phyloP scores from a whole-genome alignment of 2,113 vertebrate genomes.

The Crypturellus undulatus region DNA sequence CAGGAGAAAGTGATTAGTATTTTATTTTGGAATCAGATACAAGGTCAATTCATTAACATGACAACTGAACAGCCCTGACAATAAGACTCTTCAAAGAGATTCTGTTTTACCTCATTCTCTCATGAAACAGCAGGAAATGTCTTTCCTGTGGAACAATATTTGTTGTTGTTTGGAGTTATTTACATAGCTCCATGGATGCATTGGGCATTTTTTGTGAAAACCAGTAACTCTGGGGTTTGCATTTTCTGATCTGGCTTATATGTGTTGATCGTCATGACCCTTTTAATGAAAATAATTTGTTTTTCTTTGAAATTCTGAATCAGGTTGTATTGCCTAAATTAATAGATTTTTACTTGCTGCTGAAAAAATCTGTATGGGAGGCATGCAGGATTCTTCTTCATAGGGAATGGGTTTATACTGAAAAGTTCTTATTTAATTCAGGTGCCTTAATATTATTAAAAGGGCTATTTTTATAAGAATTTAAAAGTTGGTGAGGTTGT shows the following conservation, averaged over 20 bases:
- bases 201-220: background rate
- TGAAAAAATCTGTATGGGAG: background rate
- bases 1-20: background rate
- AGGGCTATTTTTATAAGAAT: background rate
- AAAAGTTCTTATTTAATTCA: background rate
- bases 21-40: background rate
- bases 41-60: background rate
- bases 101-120: background rate
- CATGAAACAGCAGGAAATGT: background rate
- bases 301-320: background rate
- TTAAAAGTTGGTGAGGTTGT: background rate
- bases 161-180: background rate
- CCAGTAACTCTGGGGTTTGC: background rate
- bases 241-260: background rate
- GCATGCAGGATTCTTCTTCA: background rate
- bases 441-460: background rate
- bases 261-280: background rate
- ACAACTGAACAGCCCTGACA: background rate
- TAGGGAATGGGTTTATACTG: background rate
- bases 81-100: background rate
- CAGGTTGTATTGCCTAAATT: background rate
- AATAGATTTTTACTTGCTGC: background rate
- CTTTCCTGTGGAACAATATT: background rate
- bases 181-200: background rate
- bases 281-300: background rate